These are phyloP conservation scores for Acanthopleura granulata DNA, from an alignment of 2,888 invertebrate genomes.

Conservation along the genomic window DNA sequence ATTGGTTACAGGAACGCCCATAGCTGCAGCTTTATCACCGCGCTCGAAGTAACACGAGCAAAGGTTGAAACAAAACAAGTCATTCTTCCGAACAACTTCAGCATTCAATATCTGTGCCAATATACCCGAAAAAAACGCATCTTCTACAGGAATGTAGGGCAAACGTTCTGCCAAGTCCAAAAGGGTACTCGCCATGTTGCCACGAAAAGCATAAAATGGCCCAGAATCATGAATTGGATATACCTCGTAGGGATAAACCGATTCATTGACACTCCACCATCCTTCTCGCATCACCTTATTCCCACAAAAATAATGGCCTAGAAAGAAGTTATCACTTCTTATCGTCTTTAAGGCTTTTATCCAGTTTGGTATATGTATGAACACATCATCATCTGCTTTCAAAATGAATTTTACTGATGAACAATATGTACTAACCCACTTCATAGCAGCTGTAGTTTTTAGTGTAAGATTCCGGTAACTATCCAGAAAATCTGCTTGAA, in stretches of 20 bases:
- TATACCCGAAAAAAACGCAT: constrained; percentile 11
- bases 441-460: not conserved
- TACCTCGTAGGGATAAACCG: not conserved
- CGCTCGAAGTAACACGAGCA: too few species aligned
- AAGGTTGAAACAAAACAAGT: too few species aligned
- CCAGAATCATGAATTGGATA: not conserved
- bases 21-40: too few species aligned
- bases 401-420: not conserved
- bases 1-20: too few species aligned
- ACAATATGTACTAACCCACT: not conserved
- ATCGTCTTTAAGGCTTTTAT: not conserved
- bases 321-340: not conserved
- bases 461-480: constrained; percentile 2
- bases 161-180: not conserved
- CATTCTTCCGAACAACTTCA: too few species aligned
- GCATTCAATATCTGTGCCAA: not conserved
- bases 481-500: constrained; percentile 19
- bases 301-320: too few species aligned
- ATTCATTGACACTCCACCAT: not conserved
- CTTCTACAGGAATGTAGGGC: constrained; percentile 9
- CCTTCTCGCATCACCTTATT: not conserved
- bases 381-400: constrained; percentile 17
- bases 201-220: not conserved
- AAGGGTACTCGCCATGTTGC: not conserved
- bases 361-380: not conserved